Conservation (phyloP, 1,140 invertebrate species). For the Cydia pomonella region DNA sequence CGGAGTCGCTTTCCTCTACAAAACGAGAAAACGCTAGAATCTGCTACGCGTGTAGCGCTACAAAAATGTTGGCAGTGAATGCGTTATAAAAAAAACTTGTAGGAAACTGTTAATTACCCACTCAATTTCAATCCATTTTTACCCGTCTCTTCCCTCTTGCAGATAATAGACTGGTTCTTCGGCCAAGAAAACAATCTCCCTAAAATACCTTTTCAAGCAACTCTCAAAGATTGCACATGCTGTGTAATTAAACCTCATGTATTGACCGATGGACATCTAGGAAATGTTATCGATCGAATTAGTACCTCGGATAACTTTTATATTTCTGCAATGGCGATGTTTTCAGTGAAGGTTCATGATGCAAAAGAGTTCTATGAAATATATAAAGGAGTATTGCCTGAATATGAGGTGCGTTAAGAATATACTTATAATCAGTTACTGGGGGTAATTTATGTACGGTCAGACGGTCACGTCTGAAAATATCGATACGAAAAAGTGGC, state of each 20-base stretch:
- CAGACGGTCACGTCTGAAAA: no score
- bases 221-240: constrained; percentile 88
- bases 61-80: no score
- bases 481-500: no score
- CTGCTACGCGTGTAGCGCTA: no score
- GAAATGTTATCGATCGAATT: constrained; percentile 89
- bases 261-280: constrained; percentile 86
- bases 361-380: constrained; percentile 96
- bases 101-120: no score
- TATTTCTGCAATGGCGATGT: constrained; percentile 90
- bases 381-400: constrained; percentile 92
- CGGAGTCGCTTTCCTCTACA: no score
- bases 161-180: constrained; percentile 86
- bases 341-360: constrained; percentile 87
- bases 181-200: constrained; percentile 68
- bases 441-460: no score
- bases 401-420: constrained; percentile 85
- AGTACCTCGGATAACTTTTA: constrained; percentile 85
- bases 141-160: constrained; percentile 42
- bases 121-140: no score
- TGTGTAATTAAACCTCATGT: constrained; percentile 96
- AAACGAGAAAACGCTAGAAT: no score
- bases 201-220: constrained; percentile 81
- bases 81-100: no score
- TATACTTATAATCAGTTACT: constrained; percentile 19